Evolutionary conservation across 2,113 vertebrate genomes (phyloP).

Genomic region (Dascyllus trimaculatus): DNA sequence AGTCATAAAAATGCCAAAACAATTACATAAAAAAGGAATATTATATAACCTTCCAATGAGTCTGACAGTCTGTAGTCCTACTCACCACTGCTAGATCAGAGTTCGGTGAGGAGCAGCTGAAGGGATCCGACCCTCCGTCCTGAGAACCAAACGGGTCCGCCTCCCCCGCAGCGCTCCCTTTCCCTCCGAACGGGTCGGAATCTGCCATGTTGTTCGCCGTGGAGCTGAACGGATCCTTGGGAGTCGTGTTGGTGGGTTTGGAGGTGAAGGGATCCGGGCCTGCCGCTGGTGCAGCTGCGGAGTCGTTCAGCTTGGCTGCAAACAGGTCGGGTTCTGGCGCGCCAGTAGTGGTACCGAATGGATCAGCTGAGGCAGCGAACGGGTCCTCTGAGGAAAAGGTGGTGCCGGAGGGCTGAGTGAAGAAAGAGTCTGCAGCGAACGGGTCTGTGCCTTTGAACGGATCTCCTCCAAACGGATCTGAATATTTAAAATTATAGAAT

Average conservation of each 20-base stretch:
- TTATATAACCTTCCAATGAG: background rate
- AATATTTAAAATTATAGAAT: background rate
- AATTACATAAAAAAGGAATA: too few species aligned
- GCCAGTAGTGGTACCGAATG: conserved; percentile 72
- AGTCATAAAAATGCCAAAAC: too few species aligned
- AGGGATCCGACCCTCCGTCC: conserved; percentile 69
- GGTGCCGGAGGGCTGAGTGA: conserved; percentile 87
- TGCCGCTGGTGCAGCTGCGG: conserved; percentile 27
- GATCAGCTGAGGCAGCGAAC: conserved; percentile 82
- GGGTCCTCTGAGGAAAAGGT: conserved; percentile 87
- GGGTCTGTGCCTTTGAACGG: conserved; percentile 98
- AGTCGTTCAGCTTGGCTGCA: conserved; percentile 54
- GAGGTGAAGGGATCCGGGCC: conserved; percentile 65
- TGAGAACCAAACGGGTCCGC: conserved; percentile 78
- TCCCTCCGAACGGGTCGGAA: conserved; percentile 67
- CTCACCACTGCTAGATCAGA: conserved; percentile 76
- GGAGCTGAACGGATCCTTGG: conserved; percentile 75
- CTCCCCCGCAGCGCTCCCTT: conserved; percentile 57
- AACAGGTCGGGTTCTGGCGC: conserved; percentile 78
- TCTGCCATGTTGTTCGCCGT: conserved; percentile 14
- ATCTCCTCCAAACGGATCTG: conserved; percentile 96
- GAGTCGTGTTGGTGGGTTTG: conserved; percentile 42
- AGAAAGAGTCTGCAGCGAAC: conserved; percentile 95
- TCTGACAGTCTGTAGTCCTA: background rate
- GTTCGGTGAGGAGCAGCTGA: conserved; percentile 69